phyloP scores from a whole-genome alignment of 2,888 invertebrate species.

The Muschampia plurimacula region DNA sequence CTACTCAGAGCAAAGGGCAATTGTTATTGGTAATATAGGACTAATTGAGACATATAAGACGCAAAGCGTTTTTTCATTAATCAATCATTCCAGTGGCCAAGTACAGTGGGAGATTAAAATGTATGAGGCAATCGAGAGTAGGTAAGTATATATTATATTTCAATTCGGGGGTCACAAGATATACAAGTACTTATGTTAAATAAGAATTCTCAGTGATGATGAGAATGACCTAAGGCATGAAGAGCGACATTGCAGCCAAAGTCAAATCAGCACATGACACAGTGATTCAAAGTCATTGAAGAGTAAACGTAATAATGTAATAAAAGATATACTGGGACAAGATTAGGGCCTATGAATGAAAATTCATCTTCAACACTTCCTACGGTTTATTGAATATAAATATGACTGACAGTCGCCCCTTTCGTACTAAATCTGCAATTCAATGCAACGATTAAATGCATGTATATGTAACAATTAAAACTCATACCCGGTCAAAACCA shows the following conservation, averaged over 20 bases:
- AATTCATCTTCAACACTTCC: not conserved
- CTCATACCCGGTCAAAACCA: too few species aligned
- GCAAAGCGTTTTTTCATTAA: too few species aligned
- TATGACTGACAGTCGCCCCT: not conserved
- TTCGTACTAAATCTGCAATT: not conserved
- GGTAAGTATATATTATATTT: too few species aligned
- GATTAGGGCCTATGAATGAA: not conserved
- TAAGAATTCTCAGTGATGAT: too few species aligned
- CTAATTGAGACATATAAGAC: not conserved
- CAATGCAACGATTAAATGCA: not conserved
- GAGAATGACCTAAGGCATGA: not conserved
- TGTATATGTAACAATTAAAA: too few species aligned
- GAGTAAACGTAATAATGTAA: not conserved
- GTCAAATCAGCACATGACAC: not conserved
- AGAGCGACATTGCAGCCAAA: not conserved
- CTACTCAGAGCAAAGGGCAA: conserved; percentile 7
- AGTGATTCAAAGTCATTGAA: not conserved
- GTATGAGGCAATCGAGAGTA: too few species aligned
- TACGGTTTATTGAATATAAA: not conserved
- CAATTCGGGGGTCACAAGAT: too few species aligned
- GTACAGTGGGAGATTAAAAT: too few species aligned
- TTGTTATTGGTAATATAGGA: conserved; percentile 8
- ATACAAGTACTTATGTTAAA: too few species aligned
- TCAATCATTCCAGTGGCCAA: too few species aligned
- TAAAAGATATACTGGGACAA: not conserved